Conservation (phyloP, 1,140 invertebrate species). For the Caenorhabditis inopinata region DNA sequence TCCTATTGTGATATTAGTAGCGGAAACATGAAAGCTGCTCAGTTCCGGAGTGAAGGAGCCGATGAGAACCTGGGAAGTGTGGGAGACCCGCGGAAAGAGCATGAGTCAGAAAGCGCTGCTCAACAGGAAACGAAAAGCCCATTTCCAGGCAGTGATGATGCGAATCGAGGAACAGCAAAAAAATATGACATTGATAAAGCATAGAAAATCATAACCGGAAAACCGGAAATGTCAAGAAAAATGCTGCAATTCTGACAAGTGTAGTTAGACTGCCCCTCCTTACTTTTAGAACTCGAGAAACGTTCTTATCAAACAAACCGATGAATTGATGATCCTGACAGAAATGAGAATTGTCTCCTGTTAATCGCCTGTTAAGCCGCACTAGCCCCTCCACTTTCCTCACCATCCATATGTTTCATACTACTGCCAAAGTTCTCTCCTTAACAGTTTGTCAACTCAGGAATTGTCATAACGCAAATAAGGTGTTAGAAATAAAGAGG, state of each 20-base stretch:
- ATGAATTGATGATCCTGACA: neutral
- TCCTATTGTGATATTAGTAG: constrained; percentile 25
- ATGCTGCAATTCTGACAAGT: too few species aligned
- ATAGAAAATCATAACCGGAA: neutral
- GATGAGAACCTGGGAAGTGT: constrained; percentile 20
- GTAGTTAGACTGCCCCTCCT: too few species aligned
- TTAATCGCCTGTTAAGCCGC: constrained; percentile 8
- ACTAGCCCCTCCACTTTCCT: neutral
- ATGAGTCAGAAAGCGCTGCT: neutral
- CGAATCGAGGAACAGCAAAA: neutral
- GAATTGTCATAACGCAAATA: constrained; percentile 20
- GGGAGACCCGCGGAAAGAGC: neutral
- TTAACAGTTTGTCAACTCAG: constrained; percentile 32
- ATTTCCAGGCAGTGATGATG: neutral
- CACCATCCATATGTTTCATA: too few species aligned
- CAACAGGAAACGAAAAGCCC: neutral
- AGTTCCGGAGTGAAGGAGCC: constrained; percentile 13
- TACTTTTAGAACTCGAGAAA: neutral
- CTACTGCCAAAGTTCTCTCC: constrained; percentile 17
- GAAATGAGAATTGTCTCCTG: neutral
- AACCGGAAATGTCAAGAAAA: too few species aligned
- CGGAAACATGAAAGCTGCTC: constrained; percentile 33
- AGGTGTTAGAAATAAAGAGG: constrained; percentile 12
- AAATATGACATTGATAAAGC: too few species aligned
- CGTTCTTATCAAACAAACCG: neutral